phyloP scores from a whole-genome alignment of 1,140 invertebrate species.

The Samia ricini region DNA sequence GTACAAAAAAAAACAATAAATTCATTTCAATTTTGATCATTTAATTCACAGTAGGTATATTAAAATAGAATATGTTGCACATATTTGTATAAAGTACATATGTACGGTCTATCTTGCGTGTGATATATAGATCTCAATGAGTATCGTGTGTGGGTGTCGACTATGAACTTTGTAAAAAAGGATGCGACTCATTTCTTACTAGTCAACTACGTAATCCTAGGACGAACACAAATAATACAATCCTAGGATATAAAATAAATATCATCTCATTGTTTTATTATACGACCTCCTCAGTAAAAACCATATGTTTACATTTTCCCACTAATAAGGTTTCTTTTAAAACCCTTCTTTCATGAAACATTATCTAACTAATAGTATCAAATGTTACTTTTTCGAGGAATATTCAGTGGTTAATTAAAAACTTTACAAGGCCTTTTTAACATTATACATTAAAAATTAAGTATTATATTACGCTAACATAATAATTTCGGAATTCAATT shows the following conservation, averaged over 20 bases:
- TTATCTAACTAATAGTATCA: not conserved
- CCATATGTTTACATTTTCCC: too few relatives aligned
- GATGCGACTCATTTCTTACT: slow-evolving; percentile 62
- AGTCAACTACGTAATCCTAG: slow-evolving; percentile 19
- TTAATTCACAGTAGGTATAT: too few relatives aligned
- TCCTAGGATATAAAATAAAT: not conserved
- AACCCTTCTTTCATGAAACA: too few relatives aligned
- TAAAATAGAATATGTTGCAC: not conserved
- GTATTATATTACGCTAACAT: too few relatives aligned
- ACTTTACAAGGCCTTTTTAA: not conserved
- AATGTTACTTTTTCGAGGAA: not conserved
- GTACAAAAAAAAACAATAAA: too few relatives aligned
- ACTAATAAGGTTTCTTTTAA: too few relatives aligned
- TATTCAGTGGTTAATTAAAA: not conserved
- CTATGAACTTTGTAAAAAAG: slow-evolving; percentile 61
- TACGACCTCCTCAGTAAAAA: too few relatives aligned
- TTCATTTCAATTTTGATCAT: too few relatives aligned
- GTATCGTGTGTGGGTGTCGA: slow-evolving; percentile 45
- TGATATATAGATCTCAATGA: slow-evolving; percentile 16
- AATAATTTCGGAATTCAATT: too few relatives aligned
- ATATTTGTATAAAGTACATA: not conserved
- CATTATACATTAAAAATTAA: not conserved
- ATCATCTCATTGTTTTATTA: too few relatives aligned
- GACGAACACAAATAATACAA: not conserved
- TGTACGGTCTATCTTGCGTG: slow-evolving; percentile 12